A percentile compares a stretch with the other conserved stretches of the same genome.
Evolutionary conservation across 2,888 invertebrate genomes (phyloP).

Genomic region (Brachylomia viminalis): DNA sequence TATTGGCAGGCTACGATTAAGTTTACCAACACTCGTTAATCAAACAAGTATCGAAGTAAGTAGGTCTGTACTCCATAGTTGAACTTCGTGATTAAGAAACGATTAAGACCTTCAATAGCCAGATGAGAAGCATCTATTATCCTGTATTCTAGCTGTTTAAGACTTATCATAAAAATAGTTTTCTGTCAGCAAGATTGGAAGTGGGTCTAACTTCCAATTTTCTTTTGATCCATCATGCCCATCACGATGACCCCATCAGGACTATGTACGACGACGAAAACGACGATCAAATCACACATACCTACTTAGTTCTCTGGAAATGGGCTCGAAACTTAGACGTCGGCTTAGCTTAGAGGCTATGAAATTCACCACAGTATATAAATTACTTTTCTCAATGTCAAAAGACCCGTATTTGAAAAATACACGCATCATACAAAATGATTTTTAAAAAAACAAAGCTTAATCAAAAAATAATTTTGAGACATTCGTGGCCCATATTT

Average conservation of each 20-base stretch:
- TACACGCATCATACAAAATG: too few species aligned
- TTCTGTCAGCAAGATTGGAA: background rate
- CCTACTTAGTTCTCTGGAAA: background rate
- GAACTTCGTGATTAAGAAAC: background rate
- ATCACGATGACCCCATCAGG: too few species aligned
- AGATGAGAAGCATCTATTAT: background rate
- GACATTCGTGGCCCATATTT: too few species aligned
- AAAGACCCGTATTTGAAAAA: too few species aligned
- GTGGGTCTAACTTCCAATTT: background rate
- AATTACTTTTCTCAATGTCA: too few species aligned
- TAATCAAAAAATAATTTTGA: too few species aligned
- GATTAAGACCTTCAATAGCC: background rate
- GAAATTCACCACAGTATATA: too few species aligned
- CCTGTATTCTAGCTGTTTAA: background rate
- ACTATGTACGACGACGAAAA: too few species aligned
- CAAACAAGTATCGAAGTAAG: background rate
- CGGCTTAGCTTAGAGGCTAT: too few species aligned
- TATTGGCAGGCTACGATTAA: background rate
- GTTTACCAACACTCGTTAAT: background rate
- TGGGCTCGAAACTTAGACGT: too few species aligned
- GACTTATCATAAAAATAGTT: background rate
- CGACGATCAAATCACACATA: background rate
- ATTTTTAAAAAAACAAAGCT: too few species aligned
- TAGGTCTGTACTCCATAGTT: background rate
- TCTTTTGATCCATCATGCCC: background rate